A percentile compares a stretch with the other conserved stretches of the same genome.
Evolutionary conservation across 35 echinoderm and acorn worm genomes (phyloP).

Genomic region (Stichopus chloronotus): DNA sequence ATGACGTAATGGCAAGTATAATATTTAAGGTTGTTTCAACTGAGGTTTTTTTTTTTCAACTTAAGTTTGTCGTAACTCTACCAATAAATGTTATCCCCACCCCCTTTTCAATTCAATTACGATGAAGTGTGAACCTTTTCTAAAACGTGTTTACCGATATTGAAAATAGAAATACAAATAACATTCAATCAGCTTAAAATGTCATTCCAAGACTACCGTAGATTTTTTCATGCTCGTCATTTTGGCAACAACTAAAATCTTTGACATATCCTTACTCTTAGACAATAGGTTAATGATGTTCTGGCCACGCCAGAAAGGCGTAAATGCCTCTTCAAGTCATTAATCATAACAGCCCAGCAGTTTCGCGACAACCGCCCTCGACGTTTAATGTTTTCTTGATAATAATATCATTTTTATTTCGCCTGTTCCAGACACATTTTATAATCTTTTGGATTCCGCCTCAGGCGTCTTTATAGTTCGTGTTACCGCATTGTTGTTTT

Average conservation of each 20-base stretch:
- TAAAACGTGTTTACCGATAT: too few relatives aligned
- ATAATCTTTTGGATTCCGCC: neutral
- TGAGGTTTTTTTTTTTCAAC: too few relatives aligned
- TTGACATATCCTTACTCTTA: neutral
- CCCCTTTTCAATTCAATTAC: too few relatives aligned
- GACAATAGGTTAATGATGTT: neutral
- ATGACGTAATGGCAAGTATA: too few relatives aligned
- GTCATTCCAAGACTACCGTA: neutral
- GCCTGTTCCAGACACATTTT: conserved; percentile 29
- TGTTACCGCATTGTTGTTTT: conserved; percentile 51
- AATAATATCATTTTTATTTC: conserved; percentile 36
- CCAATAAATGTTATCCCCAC: too few relatives aligned
- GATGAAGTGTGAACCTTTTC: too few relatives aligned
- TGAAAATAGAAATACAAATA: too few relatives aligned
- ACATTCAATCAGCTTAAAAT: too few relatives aligned
- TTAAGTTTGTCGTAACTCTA: too few relatives aligned
- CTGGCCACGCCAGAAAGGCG: neutral
- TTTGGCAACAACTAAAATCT: neutral
- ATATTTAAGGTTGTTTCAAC: too few relatives aligned
- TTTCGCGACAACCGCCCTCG: conserved; percentile 8
- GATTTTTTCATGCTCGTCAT: neutral
- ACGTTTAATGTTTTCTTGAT: conserved; percentile 9
- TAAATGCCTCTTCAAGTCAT: conserved; percentile 11
- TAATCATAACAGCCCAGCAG: conserved; percentile 25
- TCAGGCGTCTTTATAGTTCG: conserved; percentile 11